Evolutionary conservation across 2,113 vertebrate species (phyloP).

Genomic region (Seriola dumerili): DNA sequence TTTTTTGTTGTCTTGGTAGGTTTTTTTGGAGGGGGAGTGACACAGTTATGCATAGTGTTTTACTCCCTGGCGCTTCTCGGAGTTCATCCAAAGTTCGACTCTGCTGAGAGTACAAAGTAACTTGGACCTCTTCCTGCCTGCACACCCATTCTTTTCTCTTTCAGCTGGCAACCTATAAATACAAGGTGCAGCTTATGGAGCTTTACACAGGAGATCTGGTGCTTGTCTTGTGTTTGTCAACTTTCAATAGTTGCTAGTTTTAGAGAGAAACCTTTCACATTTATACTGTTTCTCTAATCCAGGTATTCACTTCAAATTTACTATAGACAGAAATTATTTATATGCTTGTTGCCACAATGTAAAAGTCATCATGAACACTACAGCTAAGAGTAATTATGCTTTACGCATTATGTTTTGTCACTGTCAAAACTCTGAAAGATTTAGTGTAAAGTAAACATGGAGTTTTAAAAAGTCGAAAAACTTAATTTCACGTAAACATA

Average conservation of each 20-base stretch:
- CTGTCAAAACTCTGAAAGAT: neutral
- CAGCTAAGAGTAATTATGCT: neutral
- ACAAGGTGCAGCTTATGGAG: constrained; percentile 53
- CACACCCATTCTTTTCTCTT: constrained; percentile 81
- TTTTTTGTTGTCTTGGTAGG: constrained; percentile 73
- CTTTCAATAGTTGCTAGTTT: constrained; percentile 24
- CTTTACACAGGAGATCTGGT: constrained; percentile 37
- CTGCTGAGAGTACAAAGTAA: constrained; percentile 89
- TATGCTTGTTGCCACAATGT: neutral
- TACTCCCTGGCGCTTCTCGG: constrained; percentile 82
- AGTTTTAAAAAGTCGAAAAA: neutral
- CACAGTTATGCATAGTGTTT: constrained; percentile 80
- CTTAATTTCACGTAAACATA: too few species aligned
- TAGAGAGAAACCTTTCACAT: neutral
- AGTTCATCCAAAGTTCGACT: constrained; percentile 98
- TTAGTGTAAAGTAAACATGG: neutral
- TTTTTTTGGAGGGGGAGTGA: constrained; percentile 73
- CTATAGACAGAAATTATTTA: too few species aligned
- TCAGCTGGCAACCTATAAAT: constrained; percentile 60
- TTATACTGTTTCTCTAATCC: neutral
- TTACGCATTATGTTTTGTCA: neutral
- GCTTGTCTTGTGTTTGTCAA: constrained; percentile 32
- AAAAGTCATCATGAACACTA: neutral
- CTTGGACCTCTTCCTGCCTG: constrained; percentile 93
- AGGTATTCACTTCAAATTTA: neutral